These are phyloP conservation scores for Hesperophylax magnus DNA, from an alignment of 1,140 invertebrate genomes.

Conservation along the genomic window DNA sequence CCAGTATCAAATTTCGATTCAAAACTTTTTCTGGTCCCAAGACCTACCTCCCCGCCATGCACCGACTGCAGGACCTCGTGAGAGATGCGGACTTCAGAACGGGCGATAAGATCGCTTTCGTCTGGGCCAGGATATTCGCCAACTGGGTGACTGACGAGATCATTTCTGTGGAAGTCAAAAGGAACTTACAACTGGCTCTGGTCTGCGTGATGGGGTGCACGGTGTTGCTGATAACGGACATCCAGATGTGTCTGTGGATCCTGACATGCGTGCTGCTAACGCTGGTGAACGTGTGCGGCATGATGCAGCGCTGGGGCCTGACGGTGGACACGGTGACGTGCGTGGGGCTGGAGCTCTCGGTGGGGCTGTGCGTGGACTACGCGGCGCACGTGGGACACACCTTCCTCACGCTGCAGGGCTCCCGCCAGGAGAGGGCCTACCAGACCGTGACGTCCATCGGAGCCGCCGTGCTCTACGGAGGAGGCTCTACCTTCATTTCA, in stretches of 20 bases:
- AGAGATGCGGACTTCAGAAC: conserved; percentile 71
- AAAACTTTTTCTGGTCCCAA: conserved; percentile 73
- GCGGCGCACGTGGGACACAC: conserved; percentile 91
- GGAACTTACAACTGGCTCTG: conserved; percentile 85
- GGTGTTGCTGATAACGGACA: conserved; percentile 85
- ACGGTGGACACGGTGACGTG: conserved; percentile 90
- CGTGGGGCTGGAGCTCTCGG: conserved; percentile 87
- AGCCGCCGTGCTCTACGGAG: conserved; percentile 85
- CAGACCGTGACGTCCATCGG: conserved; percentile 84
- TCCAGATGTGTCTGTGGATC: conserved; percentile 84
- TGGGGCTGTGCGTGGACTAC: conserved; percentile 91
- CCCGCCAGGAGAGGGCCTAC: conserved; percentile 75
- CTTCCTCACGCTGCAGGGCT: conserved; percentile 76
- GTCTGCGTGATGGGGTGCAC: conserved; percentile 88
- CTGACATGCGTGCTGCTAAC: conserved; percentile 84
- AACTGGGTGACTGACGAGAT: conserved; percentile 86
- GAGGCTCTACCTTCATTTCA: conserved; percentile 85
- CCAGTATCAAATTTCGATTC: conserved; percentile 77
- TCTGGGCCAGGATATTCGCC: conserved; percentile 80
- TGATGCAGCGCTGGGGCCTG: conserved; percentile 85
- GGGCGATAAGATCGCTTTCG: conserved; percentile 74
- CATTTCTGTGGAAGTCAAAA: conserved; percentile 81
- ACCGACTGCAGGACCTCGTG: conserved; percentile 73
- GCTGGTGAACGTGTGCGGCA: conserved; percentile 85
- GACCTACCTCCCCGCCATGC: conserved; percentile 83